These are phyloP conservation scores for Tachypleus tridentatus DNA, from an alignment of 1,140 invertebrate genomes.

Conservation along the genomic window DNA sequence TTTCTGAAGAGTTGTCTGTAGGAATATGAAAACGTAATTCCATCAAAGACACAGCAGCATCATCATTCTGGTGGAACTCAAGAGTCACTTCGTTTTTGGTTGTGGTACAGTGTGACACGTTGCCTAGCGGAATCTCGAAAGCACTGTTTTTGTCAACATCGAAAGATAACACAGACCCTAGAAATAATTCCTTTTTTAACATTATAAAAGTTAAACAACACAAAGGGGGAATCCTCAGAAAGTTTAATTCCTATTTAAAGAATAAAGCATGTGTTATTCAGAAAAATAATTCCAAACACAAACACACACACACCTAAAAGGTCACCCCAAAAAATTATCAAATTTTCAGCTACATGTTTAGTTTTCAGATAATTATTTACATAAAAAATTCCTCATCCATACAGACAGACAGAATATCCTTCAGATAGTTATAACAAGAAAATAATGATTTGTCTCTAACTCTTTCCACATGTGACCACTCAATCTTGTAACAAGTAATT, in stretches of 20 bases:
- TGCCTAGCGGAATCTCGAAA: conserved; percentile 91
- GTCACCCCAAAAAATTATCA: too few species aligned
- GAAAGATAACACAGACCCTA: conserved; percentile 76
- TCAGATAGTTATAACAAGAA: too few species aligned
- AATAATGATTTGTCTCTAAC: too few species aligned
- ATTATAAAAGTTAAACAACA: neutral
- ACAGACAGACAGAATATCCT: too few species aligned
- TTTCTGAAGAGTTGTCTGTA: conserved; percentile 57
- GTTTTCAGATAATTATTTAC: too few species aligned
- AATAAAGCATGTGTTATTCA: too few species aligned
- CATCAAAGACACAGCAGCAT: conserved; percentile 88
- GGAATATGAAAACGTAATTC: conserved; percentile 98
- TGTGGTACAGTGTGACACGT: conserved; percentile 93
- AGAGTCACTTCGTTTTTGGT: conserved; percentile 98
- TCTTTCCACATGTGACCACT: too few species aligned
- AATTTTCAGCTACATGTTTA: too few species aligned
- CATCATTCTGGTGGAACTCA: conserved; percentile 98
- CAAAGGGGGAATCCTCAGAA: neutral
- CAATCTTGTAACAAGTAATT: too few species aligned
- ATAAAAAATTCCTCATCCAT: too few species aligned
- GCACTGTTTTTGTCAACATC: conserved; percentile 76
- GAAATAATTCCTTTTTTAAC: conserved; percentile 7
- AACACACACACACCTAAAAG: too few species aligned
- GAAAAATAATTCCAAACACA: too few species aligned
- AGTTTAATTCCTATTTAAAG: conserved; percentile 3